Base-by-base conservation (phyloP, 2,888 invertebrate species). In the Xestia ashworthii region DNA sequence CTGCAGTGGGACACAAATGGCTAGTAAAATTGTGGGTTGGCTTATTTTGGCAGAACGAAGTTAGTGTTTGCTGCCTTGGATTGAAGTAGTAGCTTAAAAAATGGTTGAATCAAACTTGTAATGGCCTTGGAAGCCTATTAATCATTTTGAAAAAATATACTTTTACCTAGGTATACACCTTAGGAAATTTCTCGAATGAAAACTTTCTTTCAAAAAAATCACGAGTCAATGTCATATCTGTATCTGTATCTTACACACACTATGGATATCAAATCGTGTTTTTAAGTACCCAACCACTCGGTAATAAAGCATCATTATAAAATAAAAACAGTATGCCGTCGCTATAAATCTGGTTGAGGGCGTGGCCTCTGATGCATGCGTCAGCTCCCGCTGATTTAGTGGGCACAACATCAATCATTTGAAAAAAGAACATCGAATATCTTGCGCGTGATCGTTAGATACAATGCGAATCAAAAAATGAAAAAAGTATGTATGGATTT, bases 331-430 rank as follows among this genome's bases (percentile, higher is more conserved):
- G 19, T 19, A 19, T 55, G 32, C n/a, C 3, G n/a, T 44, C 16
- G 71, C 41, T 50, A 80, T 80, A 78, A 78, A 80, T 80, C 73
- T 72, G 44, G 53, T 50, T 12, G 58, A 32, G 58, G 78, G 78
- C 78, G 80, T 65, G 78, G 80, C 72, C 14, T 72, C 22, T 6
- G 72, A 44, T 50, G 65, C 25, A 8, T 9, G 44, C 12, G 41
- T 38, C 65, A 62, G 38, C 46, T 72, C 65, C 58, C 38, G 41
- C 55, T 78, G 64, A 66, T 78, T 78, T 78, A 72, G 32, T 38
- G 73, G 58, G 5, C 19, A n/a, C 12, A 60, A 22, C 73, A 80
- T 80, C 60, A 66, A 60, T 80, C 78, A 80, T 79, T 73, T n/a
- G 66, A 66, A 25, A 19, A 53, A 73, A 66, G 58, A 53, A 50